These are phyloP conservation scores for Chunga burmeisteri DNA, from an alignment of 2,113 vertebrate species.

Conservation along the genomic window DNA sequence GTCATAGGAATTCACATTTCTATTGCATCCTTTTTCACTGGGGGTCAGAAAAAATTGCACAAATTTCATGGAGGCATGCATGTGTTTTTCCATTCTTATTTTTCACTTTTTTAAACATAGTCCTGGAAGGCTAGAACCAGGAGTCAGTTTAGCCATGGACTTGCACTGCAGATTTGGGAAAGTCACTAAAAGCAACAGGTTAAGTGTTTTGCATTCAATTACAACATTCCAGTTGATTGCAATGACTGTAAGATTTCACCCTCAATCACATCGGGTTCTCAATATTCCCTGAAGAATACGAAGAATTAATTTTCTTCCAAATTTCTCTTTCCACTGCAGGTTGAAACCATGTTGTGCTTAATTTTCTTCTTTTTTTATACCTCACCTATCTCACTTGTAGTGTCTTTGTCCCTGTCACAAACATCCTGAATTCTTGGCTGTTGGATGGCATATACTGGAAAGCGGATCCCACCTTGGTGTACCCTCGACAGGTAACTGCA, in stretches of 20 bases:
- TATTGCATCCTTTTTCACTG: neutral
- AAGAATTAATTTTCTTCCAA: neutral
- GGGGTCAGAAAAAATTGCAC: neutral
- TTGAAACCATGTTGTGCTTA: neutral
- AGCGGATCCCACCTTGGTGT: neutral
- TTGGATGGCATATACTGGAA: neutral
- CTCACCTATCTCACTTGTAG: neutral
- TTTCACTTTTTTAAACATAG: neutral
- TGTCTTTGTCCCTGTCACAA: neutral
- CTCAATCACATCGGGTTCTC: neutral
- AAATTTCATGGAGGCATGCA: neutral
- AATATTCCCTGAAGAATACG: neutral
- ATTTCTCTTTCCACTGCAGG: neutral
- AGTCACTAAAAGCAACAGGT: neutral
- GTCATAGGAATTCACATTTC: neutral
- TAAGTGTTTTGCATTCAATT: neutral
- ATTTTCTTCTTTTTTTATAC: neutral
- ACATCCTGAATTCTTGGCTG: neutral
- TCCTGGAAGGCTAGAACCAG: neutral
- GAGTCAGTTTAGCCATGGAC: neutral
- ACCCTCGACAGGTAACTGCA: neutral
- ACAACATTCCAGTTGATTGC: neutral
- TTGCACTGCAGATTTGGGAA: neutral
- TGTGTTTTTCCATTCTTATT: neutral
- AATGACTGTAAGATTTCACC: neutral